These are phyloP conservation scores for Riparia riparia DNA, from an alignment of 2,113 vertebrate genomes.

Conservation along the genomic window DNA sequence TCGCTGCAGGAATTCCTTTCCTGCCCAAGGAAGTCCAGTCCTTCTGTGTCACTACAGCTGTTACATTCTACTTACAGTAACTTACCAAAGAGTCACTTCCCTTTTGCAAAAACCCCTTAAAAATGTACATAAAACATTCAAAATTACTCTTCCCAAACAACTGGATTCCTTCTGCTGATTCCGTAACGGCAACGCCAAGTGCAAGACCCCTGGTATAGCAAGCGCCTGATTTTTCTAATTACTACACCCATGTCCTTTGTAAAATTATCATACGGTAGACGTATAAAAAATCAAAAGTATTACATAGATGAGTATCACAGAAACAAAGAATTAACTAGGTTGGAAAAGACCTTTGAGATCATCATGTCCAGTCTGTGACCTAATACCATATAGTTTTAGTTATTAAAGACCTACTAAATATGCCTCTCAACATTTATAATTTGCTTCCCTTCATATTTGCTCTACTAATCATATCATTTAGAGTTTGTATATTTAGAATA, in stretches of 20 bases:
- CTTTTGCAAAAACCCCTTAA: background rate
- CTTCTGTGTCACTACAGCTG: background rate
- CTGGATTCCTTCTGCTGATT: background rate
- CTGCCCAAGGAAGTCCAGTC: background rate
- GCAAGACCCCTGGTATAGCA: background rate
- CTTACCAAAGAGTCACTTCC: background rate
- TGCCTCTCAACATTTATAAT: background rate
- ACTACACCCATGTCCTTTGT: background rate
- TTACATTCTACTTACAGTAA: background rate
- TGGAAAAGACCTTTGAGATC: background rate
- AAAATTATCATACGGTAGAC: background rate
- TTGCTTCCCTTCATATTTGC: background rate
- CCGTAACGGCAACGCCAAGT: fast-evolving
- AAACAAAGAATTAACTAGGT: background rate
- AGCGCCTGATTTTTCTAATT: background rate
- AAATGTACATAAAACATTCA: background rate
- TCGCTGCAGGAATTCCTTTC: background rate
- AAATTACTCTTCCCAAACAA: background rate
- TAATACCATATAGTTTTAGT: background rate
- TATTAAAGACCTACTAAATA: background rate
- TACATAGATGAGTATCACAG: background rate
- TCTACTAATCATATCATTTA: background rate
- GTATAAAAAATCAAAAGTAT: background rate
- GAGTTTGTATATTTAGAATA: background rate
- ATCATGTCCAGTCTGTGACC: background rate